Conservation (phyloP, 2,113 vertebrate genomes). For the Actinemys pallida region DNA sequence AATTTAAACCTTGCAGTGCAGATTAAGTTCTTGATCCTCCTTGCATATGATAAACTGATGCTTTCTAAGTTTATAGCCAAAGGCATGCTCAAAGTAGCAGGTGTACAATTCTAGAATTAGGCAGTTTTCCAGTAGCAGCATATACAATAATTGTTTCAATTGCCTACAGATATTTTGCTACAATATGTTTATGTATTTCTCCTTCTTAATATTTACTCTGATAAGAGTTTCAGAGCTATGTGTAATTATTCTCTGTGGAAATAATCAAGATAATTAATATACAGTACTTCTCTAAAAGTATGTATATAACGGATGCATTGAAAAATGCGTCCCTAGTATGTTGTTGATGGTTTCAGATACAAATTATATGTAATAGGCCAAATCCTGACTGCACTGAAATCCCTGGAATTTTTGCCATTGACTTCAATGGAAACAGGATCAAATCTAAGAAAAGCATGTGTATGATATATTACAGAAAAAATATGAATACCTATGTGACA, state of each 20-base stretch:
- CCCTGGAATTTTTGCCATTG: not conserved
- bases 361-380: not conserved
- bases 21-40: constrained; percentile 17
- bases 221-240: constrained; percentile 34
- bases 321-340: constrained; percentile 13
- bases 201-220: constrained; percentile 59
- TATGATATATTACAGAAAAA: not conserved
- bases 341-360: not conserved
- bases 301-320: not conserved
- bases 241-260: constrained; percentile 66
- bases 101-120: constrained; percentile 26
- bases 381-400: not conserved
- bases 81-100: constrained; percentile 46
- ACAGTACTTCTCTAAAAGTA: constrained; percentile 32
- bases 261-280: constrained; percentile 49
- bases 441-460: not conserved
- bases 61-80: constrained; percentile 45
- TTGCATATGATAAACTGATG: constrained; percentile 21
- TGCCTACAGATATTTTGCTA: constrained; percentile 62
- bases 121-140: constrained; percentile 33
- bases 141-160: constrained; percentile 39
- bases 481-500: not conserved
- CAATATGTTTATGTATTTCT: constrained; percentile 52
- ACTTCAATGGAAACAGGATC: not conserved
- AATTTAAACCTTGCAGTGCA: constrained; percentile 1